These are phyloP conservation scores for Periophthalmus magnuspinnatus DNA, from an alignment of 2,797 vertebrate species.

Conservation along the genomic window DNA sequence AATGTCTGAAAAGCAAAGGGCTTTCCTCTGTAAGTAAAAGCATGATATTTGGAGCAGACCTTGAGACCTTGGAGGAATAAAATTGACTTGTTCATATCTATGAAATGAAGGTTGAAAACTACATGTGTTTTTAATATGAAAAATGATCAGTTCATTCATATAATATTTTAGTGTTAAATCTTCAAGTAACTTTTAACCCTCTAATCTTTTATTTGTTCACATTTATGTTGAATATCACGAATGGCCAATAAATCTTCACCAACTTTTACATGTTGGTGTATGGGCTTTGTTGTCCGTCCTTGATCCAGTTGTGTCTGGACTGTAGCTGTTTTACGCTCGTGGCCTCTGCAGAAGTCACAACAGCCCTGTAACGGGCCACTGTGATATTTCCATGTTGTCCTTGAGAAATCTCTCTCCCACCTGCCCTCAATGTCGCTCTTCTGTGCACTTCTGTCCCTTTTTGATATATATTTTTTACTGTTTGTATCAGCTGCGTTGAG, in stretches of 20 bases:
- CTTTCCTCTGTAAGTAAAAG: too few species aligned
- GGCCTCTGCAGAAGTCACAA: conserved; percentile 26
- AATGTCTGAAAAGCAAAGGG: too few species aligned
- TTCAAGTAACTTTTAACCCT: not conserved
- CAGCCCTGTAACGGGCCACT: conserved; percentile 38
- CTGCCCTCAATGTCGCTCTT: conserved; percentile 56
- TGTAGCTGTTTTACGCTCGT: conserved; percentile 23
- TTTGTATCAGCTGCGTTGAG: conserved; percentile 2
- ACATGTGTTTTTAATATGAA: too few species aligned
- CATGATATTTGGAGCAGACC: too few species aligned
- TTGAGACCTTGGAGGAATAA: too few species aligned
- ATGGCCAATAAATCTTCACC: not conserved
- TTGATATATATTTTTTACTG: conserved; percentile 27
- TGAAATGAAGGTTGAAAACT: too few species aligned
- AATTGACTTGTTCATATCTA: too few species aligned
- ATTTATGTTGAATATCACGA: not conserved
- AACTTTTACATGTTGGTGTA: conserved; percentile 9
- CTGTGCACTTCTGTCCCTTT: conserved; percentile 24
- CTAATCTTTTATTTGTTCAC: not conserved
- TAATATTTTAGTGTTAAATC: not conserved
- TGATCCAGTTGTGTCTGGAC: conserved; percentile 30
- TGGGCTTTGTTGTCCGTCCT: conserved; percentile 39
- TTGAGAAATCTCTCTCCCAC: conserved; percentile 48
- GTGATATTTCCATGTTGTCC: conserved; percentile 68
- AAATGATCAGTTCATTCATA: too few species aligned